Evolutionary conservation across 1,140 invertebrate species (phyloP), one percentile per base, ranked within the genome.

Genomic region (Hyposmocoma kahamanoa): DNA sequence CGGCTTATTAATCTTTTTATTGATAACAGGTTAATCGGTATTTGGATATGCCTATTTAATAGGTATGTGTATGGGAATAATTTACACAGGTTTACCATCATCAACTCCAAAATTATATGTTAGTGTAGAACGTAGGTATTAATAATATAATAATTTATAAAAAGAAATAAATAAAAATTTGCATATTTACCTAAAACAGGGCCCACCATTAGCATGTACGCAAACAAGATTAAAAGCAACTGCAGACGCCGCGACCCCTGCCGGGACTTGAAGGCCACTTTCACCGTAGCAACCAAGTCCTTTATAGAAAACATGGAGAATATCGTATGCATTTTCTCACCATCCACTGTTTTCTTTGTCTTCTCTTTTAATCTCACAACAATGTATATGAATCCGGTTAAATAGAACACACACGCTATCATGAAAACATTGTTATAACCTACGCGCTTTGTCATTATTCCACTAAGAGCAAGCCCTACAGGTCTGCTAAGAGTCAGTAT

Each of bases 121-220:
- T n/a, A n/a, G n/a, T n/a, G n/a, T n/a, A n/a, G n/a, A n/a, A n/a
- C n/a, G n/a, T n/a, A n/a, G n/a, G n/a, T n/a, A n/a, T n/a, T n/a
- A n/a, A n/a, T n/a, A n/a, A n/a, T n/a, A n/a, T n/a, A n/a, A n/a
- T n/a, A n/a, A n/a, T n/a, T n/a, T n/a, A n/a, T 24, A 28, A 19
- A 32, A 32, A 24, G 18, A 21, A 28, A 55, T 38, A 50, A 46
- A 47, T 38, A 51, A 48, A 42, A 54, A 53, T 49, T 50, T 47
- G n/a, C 41, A 54, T 50, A 60, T 64, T 77, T 80, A 85, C 82
- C 88, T 62, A 87, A 68, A 41, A 86, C 80, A 20, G 88, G 88
- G 73, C 88, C 88, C 42, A 87, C 82, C 62, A 88, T 78, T 59
- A 87, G 72, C 68, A 88, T 84, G 51, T 87, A 86, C 4, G 87